Evolutionary conservation across 2,888 invertebrate genomes (phyloP), one percentile per base, ranked within the genome.

Genomic region (Trissonchulus sp.): DNA sequence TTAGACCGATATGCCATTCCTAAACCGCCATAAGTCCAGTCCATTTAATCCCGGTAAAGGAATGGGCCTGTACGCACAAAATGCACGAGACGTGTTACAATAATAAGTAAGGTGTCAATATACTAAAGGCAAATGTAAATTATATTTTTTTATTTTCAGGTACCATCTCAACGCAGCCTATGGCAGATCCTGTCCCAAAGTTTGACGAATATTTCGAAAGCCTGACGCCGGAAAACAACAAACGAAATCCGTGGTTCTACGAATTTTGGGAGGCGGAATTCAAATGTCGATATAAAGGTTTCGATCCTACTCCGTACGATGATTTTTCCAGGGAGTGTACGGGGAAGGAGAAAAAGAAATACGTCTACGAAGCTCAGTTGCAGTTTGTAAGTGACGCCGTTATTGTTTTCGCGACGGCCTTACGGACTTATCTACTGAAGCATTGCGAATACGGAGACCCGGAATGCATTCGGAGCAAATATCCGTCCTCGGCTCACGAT

Each of bases 321-420:
- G 87, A 88, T 63, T 90, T 91, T 81, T 91, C 90, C 84, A 89
- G 28, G 3, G 34, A 78, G n/a, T 97, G 96, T 84, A 92, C 92
- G 0, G 93, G 92, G 0, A 87, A 88, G 36, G 93, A 94, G 84
- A 87, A 88, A 8, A 8, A 65, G 8, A 8, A 65, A 8, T 88
- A 88, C 68, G 89, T 91, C 76, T 91, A 92, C 82, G 96, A 97
- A 85, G 90, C 92, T 79, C 96, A 96, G 85, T 88, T 97, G 79
- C 96, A 97, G 87, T 97, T 95, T 85, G 96, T 97, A 37, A 93
- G 93, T 38, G 96, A 97, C 84, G 94, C 96, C 31, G 94, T 95
- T 0, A 90, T 95, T 91, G 93, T 95, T 0, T 95, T 96, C 86
- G 95, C 93, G 0, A 90, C 93, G 82, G 94, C 95, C n/a, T 82